Evolutionary conservation across 2,888 invertebrate species (phyloP), one percentile per base, ranked within the genome.

Genomic region (Eupithecia vulgata): DNA sequence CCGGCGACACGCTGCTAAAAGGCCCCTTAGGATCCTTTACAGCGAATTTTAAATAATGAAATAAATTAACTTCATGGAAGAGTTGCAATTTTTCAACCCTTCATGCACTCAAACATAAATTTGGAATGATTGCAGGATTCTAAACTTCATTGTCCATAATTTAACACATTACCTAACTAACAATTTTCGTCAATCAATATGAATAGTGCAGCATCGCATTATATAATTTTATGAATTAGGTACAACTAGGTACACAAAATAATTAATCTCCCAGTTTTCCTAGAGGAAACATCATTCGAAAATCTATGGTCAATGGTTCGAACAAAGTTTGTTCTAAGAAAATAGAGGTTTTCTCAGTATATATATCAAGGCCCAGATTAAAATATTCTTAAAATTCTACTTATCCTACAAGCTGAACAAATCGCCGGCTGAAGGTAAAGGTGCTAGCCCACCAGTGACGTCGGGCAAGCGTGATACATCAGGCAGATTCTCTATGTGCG

Each of bases 351-450:
- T 48, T 21, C 17, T 21, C n/a, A n/a, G n/a, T n/a, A 5, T 25
- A 5, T 25, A 57, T 10, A 52, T 21, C 52, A 52, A 57, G 25
- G 67, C 52, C 52, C 52, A 67, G 13, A 67, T 67, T 52, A 34
- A 8, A 48, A 21, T 34, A 34, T 34, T 21, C 61, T 67, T 30
- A 42, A 68, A 10, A 15, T 59, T 62, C 48, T 52, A 73, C 72
- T 70, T 72, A 73, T 71, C 70, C 57, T 68, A 97, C 89, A 91
- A 79, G 78, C 96, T 98, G 91, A 99, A 99, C 59, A 99, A 95
- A 92, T 99, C 99, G 2, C 99, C 99, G 52, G 99, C 99, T 5
- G 99, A 98, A 52, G 99, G 99, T 78, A 99, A 93, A 0, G 99
- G 99, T 45, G 98, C 98, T 57, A 99, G 92, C 12, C 98, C 98